phyloP scores from a whole-genome alignment of 1,140 invertebrate species.

The Maniola jurtina region DNA sequence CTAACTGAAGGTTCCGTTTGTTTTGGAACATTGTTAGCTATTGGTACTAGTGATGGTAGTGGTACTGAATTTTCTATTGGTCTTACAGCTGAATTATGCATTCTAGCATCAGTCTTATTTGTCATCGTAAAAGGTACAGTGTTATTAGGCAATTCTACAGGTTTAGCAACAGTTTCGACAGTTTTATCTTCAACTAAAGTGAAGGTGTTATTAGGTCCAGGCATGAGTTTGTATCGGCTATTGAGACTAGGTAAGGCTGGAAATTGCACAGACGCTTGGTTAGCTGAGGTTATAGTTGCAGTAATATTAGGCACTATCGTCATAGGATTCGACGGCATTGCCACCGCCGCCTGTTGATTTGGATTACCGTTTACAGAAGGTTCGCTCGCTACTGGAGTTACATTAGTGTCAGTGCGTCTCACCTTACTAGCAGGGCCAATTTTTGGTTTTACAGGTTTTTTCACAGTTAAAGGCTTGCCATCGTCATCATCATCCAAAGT shows the following conservation, averaged over 20 bases:
- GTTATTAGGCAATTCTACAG: background rate
- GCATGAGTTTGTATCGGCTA: conserved; percentile 57
- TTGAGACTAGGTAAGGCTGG: conserved; percentile 49
- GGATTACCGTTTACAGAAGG: conserved; percentile 4
- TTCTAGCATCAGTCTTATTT: background rate
- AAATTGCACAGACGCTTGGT: conserved; percentile 44
- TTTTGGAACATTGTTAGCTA: background rate
- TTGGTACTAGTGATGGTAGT: too few species aligned
- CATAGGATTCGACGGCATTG: background rate
- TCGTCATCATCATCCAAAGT: conserved; percentile 37
- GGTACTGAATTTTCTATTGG: background rate
- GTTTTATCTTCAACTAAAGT: conserved; percentile 56
- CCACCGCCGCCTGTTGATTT: background rate
- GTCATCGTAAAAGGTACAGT: background rate
- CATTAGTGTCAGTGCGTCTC: conserved; percentile 31
- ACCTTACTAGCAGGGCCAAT: conserved; percentile 65
- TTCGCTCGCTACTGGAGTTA: conserved; percentile 16
- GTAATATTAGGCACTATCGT: background rate
- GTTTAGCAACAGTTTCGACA: conserved; percentile 5
- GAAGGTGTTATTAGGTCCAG: conserved; percentile 69
- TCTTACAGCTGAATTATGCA: background rate
- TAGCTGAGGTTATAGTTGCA: conserved; percentile 14
- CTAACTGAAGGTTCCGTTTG: background rate
- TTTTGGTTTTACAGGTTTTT: conserved; percentile 52
- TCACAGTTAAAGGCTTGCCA: conserved; percentile 27